These are phyloP conservation scores for Diarsia brunnea DNA, from an alignment of 2,888 invertebrate species.

Conservation along the genomic window DNA sequence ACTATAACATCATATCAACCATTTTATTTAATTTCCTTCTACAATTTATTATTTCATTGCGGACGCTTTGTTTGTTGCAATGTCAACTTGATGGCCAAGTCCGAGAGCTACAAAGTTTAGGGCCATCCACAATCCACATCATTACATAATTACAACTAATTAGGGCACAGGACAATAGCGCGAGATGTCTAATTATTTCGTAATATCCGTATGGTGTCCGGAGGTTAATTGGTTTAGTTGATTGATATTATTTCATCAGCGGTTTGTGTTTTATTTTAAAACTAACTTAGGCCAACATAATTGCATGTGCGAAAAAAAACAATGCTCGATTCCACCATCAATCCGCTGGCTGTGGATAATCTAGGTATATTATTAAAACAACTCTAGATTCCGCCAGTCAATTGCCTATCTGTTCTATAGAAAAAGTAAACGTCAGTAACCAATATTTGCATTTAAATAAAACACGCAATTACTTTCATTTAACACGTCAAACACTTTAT, in stretches of 20 bases:
- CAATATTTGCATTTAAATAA: background rate
- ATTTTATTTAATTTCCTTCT: slow-evolving; percentile 31
- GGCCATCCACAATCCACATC: background rate
- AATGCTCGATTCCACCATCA: background rate
- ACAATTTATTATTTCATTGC: slow-evolving; percentile 31
- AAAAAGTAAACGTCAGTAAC: background rate
- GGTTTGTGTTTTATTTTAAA: background rate
- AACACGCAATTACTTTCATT: background rate
- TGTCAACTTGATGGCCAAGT: slow-evolving; percentile 29
- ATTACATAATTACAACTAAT: slow-evolving; percentile 39
- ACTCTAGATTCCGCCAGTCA: background rate
- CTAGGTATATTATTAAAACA: background rate
- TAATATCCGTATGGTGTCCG: background rate
- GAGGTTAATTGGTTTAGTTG: background rate
- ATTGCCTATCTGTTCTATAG: background rate
- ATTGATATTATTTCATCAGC: background rate
- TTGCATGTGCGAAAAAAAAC: too few species aligned
- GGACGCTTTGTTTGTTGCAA: slow-evolving; percentile 34
- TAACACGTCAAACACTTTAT: background rate
- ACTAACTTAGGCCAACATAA: background rate
- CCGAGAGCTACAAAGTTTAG: slow-evolving; percentile 22
- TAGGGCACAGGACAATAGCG: slow-evolving; percentile 13
- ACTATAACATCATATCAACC: slow-evolving; percentile 12
- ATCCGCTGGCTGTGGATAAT: background rate
- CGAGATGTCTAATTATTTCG: slow-evolving; percentile 13